Base-by-base conservation (phyloP, 2,797 vertebrate species). In the Cyclopterus lumpus region DNA sequence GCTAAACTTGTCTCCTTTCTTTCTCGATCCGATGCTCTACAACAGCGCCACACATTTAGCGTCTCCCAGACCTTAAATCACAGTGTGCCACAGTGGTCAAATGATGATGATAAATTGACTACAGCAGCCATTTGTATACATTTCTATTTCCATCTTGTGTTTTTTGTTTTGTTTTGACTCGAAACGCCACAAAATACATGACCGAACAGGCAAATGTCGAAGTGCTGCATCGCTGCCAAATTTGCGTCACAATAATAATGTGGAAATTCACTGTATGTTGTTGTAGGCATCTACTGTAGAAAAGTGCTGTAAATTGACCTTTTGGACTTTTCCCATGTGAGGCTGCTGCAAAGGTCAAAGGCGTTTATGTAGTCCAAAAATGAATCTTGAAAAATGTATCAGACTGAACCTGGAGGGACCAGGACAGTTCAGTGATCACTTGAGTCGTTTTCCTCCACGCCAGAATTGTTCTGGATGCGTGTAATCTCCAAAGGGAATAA, bases 401-500 rank as follows among this genome's bases (percentile, higher is more conserved):
- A 5, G 36, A 24, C 38, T 67, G 32, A 78, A 73, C 68, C 38
- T 67, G 24, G 44, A 71, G 40, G 49, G 63, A 46, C 8, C 55
- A 10, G 3, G 48, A 40, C 46, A 74, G 26, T 65, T 73, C 44
- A 66, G 67, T 69, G 66, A 77, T 75, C 64, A 38, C 73, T 67
- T 71, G 68, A 80, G 75, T 73, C 61, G 66, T 66, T 57, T 60
- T 70, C 59, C 44, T 74, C 60, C 63, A 65, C 73, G 75, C 89
- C 67, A 49, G 72, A 81, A 86, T 83, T 80, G 77, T 91, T 84
- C 83, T 73, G 70, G 82, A 83, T 85, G 85, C 64, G 26, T 90
- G 79, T 93, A 92, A 94, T 92, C 89, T 90, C 78, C 81, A 93
- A 91, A 93, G 36, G 65, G 49, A 75, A 71, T 71, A 55, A 84